Base-by-base conservation (phyloP, 2,113 vertebrate species). In the Gasterosteus aculeatus region DNA sequence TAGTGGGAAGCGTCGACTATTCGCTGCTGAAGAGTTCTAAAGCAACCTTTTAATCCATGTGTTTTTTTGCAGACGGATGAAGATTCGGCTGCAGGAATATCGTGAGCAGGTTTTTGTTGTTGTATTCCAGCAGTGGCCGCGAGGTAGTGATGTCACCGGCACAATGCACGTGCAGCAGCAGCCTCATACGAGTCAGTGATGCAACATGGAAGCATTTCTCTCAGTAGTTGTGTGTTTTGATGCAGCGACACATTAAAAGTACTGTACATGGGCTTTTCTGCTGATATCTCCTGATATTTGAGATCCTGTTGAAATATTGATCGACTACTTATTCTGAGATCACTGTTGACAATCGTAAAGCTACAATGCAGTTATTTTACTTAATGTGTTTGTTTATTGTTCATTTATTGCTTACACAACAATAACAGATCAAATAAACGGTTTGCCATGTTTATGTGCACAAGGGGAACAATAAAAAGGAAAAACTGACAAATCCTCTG, bases 221-320 rank as follows among this genome's bases (percentile, higher is more conserved):
- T 63, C 19, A 26, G 59, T 76, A 58, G 78, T 67, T 77, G 58
- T 77, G 65, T 15, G 26, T 31, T 67, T 62, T 64, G 41, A 54
- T n/a, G 58, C 47, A 75, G 38, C n/a, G 3, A 4, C 44, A 63
- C 57, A 33, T 38, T 38, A 5, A 38, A 38, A 44, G 22, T 6
- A 59, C 66, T 56, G 39, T 42, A 83, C 69, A 58, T 70, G 70
- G 78, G 79, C 53, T 26, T 26, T 26, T 26, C 22, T 26, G 22
- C 22, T 26, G 22, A 26, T 1, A 26, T 31, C 16, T 63, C 22
- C 3, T 41, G 8, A 42, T 16, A 69, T 56, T 29, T 51, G 46
- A 18, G 1, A 15, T 59, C 38, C 53, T 64, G 39, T 15, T 18
- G 39, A 54, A 18, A 49, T 35, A 26, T 4, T 54, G 54, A 76